A percentile compares a stretch with the other conserved stretches of the same genome.
Evolutionary conservation across 2,797 vertebrate genomes (phyloP).

Genomic region (Gymnothorax javanicus): DNA sequence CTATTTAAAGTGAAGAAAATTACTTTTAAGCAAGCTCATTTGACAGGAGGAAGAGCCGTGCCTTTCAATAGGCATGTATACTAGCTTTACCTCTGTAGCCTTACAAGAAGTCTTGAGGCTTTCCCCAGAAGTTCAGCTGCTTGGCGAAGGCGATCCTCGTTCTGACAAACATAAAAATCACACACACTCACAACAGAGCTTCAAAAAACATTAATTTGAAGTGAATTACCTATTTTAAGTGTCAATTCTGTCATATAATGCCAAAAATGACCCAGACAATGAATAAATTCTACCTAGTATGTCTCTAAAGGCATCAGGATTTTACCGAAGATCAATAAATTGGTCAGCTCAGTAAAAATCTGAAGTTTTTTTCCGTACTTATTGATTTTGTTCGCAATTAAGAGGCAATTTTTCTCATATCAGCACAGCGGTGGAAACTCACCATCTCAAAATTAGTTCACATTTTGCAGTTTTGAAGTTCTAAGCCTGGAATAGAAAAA

Average conservation of each 20-base stretch:
- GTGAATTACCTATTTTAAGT: not conserved
- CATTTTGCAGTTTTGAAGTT: too few species aligned
- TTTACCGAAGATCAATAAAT: not conserved
- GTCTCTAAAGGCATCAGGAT: not conserved
- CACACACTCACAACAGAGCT: not conserved
- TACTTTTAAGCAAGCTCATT: too few species aligned
- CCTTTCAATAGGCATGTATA: not conserved
- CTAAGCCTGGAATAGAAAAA: too few species aligned
- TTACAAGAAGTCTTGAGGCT: constrained; percentile 81
- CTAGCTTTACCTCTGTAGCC: constrained; percentile 75
- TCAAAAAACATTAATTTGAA: not conserved
- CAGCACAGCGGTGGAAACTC: too few species aligned
- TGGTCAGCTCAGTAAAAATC: not conserved
- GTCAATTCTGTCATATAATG: not conserved
- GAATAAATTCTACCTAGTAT: not conserved
- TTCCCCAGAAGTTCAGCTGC: constrained; percentile 83
- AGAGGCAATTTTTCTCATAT: too few species aligned
- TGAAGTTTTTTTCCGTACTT: not conserved
- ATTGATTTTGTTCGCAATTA: not conserved
- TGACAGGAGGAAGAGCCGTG: not conserved
- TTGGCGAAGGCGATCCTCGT: constrained; percentile 84
- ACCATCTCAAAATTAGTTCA: too few species aligned
- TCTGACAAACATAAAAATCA: constrained; percentile 60
- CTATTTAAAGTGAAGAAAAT: too few species aligned
- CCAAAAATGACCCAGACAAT: not conserved